These are phyloP conservation scores for Apocheima hispidaria DNA, from an alignment of 2,888 invertebrate species.

Conservation along the genomic window DNA sequence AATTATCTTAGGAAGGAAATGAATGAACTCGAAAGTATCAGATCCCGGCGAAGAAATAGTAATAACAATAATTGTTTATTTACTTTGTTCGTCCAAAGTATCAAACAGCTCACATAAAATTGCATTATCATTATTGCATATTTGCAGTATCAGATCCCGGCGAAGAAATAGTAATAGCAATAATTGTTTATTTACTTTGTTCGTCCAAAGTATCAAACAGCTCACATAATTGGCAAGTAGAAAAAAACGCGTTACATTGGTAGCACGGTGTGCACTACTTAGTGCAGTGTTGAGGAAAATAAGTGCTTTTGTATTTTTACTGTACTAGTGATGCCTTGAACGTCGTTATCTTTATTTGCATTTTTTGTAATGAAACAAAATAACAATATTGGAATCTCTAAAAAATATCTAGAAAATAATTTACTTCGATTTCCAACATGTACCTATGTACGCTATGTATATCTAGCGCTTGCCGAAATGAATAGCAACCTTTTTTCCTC, in stretches of 20 bases:
- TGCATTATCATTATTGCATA: too few species aligned
- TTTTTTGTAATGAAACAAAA: neutral
- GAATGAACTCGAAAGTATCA: neutral
- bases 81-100: too few species aligned
- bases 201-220: too few species aligned
- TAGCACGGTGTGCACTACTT: too few species aligned
- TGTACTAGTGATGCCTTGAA: too few species aligned
- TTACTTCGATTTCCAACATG: conserved; percentile 3
- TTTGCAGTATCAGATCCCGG: neutral
- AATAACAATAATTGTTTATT: neutral
- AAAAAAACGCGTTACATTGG: too few species aligned
- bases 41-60: neutral
- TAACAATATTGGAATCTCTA: neutral
- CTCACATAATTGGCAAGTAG: too few species aligned
- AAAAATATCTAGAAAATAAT: conserved; percentile 5
- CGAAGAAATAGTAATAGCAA: neutral
- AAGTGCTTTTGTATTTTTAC: too few species aligned
- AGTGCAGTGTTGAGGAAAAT: too few species aligned
- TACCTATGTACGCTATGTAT: conserved; percentile 4
- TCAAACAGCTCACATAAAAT: too few species aligned
- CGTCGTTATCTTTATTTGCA: too few species aligned
- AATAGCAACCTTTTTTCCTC: conserved; percentile 15
- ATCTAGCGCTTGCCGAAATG: conserved; percentile 15
- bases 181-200: neutral
- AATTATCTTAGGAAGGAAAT: too few species aligned